Evolutionary conservation across 2,797 vertebrate species (phyloP), one percentile per base, ranked within the genome.

Genomic region (Delichon dasypus): DNA sequence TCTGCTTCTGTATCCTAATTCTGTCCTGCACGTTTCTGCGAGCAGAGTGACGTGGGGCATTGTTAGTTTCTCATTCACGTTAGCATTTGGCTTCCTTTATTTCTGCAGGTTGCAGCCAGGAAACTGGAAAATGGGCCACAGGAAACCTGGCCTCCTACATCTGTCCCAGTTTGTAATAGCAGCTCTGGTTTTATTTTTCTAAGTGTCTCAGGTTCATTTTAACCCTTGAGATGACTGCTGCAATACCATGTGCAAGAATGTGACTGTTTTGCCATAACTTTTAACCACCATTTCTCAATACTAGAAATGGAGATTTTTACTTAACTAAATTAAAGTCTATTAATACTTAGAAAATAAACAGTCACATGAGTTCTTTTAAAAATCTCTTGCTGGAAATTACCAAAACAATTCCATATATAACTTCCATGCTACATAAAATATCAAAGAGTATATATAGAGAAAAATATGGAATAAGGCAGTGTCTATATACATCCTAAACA

Each of bases 121-220:
- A 98, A 98, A 98, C 98, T 97, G 97, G 98, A 98, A 97, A 98
- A 97, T 95, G 96, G 97, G 97, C 97, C 97, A 98, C 98, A 98
- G 98, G 98, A 98, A 98, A 97, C 97, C 97, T 98, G 97, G 98
- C 97, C 98, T 97, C 97, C 97, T 97, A 97, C 98, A 98, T 98
- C 97, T 98, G 98, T 97, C 97, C 97, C 96, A 97, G 96, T 98
- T 97, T 97, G 96, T 95, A 97, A 97, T n/a, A 96, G 97, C 96
- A 97, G 96, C 96, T 97, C 97, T 96, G 97, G 97, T 97, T 98
- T 98, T 97, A 97, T 97, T 97, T 95, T 97, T 94, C 95, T 96
- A 97, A 95, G 91, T 96, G 95, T 95, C 96, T 96, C 93, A 90
- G 96, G 96, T 97, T 97, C 88, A 51, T 91, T 92, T 98, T 98